Conservation (phyloP, 2,888 invertebrate genomes). For the Rotaria socialis region DNA sequence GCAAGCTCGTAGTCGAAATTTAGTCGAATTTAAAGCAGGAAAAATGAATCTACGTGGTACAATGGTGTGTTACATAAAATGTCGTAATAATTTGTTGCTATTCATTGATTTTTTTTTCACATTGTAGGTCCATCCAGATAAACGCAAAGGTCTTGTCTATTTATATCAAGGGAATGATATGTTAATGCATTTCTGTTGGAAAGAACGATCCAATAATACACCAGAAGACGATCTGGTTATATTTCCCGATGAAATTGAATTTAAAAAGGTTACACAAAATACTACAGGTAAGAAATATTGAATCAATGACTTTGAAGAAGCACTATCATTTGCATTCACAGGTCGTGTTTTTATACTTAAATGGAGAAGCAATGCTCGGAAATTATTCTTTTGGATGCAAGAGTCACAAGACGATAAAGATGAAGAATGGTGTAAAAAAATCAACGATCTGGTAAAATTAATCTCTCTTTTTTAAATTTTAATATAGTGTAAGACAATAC, state of each 20-base stretch:
- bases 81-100: not conserved
- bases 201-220: slow-evolving; percentile 83
- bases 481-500: not conserved
- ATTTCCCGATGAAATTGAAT: slow-evolving; percentile 97
- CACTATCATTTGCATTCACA: not conserved
- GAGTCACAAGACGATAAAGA: slow-evolving; percentile 54
- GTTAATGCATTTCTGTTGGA: slow-evolving; percentile 98
- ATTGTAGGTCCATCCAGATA: slow-evolving; percentile 68
- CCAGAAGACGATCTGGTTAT: slow-evolving; percentile 96
- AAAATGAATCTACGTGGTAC: slow-evolving; percentile 42
- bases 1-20: slow-evolving; percentile 38
- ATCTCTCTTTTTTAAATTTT: not conserved
- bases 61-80: not conserved
- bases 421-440: slow-evolving; percentile 58
- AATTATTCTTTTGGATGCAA: slow-evolving; percentile 97
- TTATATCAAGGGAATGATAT: slow-evolving; percentile 94
- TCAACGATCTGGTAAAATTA: slow-evolving; percentile 36
- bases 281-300: slow-evolving; percentile 69
- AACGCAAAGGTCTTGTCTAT: slow-evolving; percentile 86
- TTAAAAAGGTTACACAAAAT: slow-evolving; percentile 85
- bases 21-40: slow-evolving; percentile 46
- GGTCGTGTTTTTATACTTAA: slow-evolving; percentile 82
- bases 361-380: slow-evolving; percentile 86
- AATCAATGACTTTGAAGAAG: not conserved
- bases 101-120: not conserved